Evolutionary conservation across 2,888 invertebrate species (phyloP), one percentile per base, ranked within the genome.

Genomic region (Sarcophaga variegata): DNA sequence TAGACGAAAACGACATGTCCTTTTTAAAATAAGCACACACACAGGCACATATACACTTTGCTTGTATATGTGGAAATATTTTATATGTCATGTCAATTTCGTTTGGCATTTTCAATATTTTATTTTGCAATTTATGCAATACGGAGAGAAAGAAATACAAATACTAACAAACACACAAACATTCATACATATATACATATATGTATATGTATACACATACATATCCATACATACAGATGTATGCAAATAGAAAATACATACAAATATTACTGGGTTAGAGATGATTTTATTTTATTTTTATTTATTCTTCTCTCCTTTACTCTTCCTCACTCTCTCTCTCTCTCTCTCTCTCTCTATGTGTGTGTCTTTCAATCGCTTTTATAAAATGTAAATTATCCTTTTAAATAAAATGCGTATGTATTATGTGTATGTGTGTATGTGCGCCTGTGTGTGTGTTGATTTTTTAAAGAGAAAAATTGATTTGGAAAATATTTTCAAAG

Each of bases 401-500:
- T 17, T 54, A 54, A 12, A 54, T 54, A 54, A 14, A 54, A 54
- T 54, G 49, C 20, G 22, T 27, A 64, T 64, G 3, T 66, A 37
- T 27, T 27, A 37, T 54, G 54, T 4, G 17, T 17, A 10, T 71
- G 5, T 69, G 14, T 12, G 49, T 27, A 5, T 37, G 63, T 45
- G 22, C 1, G 22, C 22, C 22, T 22, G 2, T 4, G 54, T 54
- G 11, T 64, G 25, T 75, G 63, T 49, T 17, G 14, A 37, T 62
- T 75, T 45, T 77, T 67, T 12, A 62, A 45, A 47, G 37, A 25
- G 25, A 63, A 60, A 78, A 83, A 87, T 81, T 87, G 81, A 87
- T 84, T 87, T 81, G 25, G 75, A 83, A 87, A 67, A 81, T 54
- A 54, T 79, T 84, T 83, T 81, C 77, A 74, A 83, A 87, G 82